These are phyloP conservation scores for Hippocampus comes DNA, from an alignment of 2,113 vertebrate species.

Conservation along the genomic window DNA sequence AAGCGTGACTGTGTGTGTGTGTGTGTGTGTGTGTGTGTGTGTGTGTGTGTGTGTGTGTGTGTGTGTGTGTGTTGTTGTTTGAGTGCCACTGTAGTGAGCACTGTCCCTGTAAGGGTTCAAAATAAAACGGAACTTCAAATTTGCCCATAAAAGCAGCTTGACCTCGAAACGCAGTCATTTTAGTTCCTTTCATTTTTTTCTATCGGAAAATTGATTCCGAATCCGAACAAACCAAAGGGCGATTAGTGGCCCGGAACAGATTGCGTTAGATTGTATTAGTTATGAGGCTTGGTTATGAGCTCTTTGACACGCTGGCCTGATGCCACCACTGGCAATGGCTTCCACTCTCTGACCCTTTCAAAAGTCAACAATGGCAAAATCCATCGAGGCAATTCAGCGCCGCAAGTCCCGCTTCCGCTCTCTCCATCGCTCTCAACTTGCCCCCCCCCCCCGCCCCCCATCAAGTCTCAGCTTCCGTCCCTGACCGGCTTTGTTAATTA, in stretches of 20 bases:
- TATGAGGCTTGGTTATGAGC: constrained; percentile 59
- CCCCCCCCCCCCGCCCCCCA: background rate
- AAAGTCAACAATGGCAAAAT: constrained; percentile 65
- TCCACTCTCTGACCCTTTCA: constrained; percentile 53
- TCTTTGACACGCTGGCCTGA: constrained; percentile 56
- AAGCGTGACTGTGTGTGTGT: too few relatives aligned
- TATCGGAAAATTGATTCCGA: background rate
- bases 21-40: too few relatives aligned
- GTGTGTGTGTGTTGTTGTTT: too few relatives aligned
- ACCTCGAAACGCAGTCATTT: too few relatives aligned
- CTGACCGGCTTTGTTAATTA: constrained; percentile 32
- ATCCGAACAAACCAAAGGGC: background rate
- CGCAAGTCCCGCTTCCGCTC: constrained; percentile 5
- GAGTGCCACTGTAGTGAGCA: too few relatives aligned
- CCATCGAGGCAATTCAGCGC: constrained; percentile 59
- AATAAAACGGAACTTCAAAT: background rate
- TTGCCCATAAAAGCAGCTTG: too few relatives aligned
- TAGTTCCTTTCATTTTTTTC: background rate
- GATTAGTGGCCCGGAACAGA: background rate
- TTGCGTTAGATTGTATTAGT: constrained; percentile 30
- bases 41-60: too few relatives aligned
- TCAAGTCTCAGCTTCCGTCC: constrained; percentile 12
- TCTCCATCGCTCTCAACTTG: constrained; percentile 26
- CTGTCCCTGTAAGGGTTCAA: too few relatives aligned
- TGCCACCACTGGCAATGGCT: constrained; percentile 37